Base-by-base conservation (phyloP, 2,888 invertebrate genomes). In the Conomelus anceps region DNA sequence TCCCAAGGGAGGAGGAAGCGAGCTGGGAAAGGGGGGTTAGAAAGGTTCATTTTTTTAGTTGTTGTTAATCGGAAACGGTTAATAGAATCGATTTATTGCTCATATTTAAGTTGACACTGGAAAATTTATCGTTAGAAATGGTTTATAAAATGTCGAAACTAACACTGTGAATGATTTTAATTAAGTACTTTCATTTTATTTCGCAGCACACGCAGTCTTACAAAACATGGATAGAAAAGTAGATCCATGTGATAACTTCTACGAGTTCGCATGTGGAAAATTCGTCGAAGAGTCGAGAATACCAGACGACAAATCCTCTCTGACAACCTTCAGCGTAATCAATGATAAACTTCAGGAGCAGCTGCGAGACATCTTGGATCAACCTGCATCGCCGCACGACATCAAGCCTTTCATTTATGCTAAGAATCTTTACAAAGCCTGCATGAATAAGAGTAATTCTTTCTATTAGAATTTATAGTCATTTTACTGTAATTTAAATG, bases 381-480 rank as follows among this genome's bases (percentile, higher is more conserved):
- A 96, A 91, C 95, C 96, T 0, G 93, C 95, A 3, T 92, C 93
- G 89, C 93, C 94, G 0, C 93, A 94, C 22, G 96, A 96, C 91
- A 95, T 96, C 0, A 95, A 95, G 91, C 96, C 97, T 0, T 96
- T 97, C 92, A 94, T 94, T 89, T 95, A 98, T 90, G 97, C 97
- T 22, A 98, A 98, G 93, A 95, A 96, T 23, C 94, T 98, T 90
- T 98, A 97, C 94, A 95, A 95, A 92, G 96, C 98, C 88, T 98
- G 98, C 93, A 97, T 98, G 96, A 97, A 98, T 93, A 96, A 96
- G 93, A 95, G 97, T 97, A 94, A 96, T 96, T 94, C 89, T 22
- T 34, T n/a, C n/a, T n/a, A n/a, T 34, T 22, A 6, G 17, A 22
- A 23, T 87, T 22, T 23, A 22, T 23, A 88, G 23, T 26, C 41